A percentile compares a stretch with the other conserved stretches of the same genome.
Conservation (phyloP, 92 coral and sea anemone genomes). For the Virgularia gustaviana region DNA sequence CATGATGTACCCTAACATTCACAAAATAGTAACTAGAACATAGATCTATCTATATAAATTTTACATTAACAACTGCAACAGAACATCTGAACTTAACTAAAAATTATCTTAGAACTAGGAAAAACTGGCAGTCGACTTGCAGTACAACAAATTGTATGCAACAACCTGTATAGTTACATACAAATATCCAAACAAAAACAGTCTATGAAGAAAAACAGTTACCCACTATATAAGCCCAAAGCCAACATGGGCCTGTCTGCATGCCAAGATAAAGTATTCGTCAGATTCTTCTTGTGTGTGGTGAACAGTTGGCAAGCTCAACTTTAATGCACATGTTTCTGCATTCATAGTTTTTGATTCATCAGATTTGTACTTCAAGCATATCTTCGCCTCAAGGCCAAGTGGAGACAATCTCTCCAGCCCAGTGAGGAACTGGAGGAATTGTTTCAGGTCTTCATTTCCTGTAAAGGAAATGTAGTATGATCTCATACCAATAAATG, state of each 20-base stretch:
- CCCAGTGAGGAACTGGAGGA: conserved; percentile 8
- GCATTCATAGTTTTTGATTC: conserved; percentile 18
- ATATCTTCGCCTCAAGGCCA: conserved; percentile 11
- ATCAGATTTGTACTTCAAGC: not conserved
- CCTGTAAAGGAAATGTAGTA: not conserved
- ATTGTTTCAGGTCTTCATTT: conserved; percentile 16
- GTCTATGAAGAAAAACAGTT: too few species aligned
- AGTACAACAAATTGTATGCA: too few species aligned
- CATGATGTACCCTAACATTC: too few species aligned
- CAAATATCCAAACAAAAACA: too few species aligned
- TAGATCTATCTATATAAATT: too few species aligned
- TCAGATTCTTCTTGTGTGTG: not conserved
- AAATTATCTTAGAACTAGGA: not conserved
- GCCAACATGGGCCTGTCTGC: not conserved
- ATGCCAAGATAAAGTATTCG: conserved; percentile 23
- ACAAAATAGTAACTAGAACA: too few species aligned
- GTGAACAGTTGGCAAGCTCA: conserved; percentile 29
- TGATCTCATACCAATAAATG: too few species aligned
- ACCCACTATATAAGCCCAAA: not conserved
- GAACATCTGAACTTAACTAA: not conserved
- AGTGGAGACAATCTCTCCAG: conserved; percentile 19
- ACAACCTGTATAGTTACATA: too few species aligned
- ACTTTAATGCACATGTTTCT: conserved; percentile 24
- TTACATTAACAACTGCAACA: too few species aligned
- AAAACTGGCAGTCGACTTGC: not conserved